phyloP scores from a whole-genome alignment of 2,113 vertebrate species.

The Bufo bufo region DNA sequence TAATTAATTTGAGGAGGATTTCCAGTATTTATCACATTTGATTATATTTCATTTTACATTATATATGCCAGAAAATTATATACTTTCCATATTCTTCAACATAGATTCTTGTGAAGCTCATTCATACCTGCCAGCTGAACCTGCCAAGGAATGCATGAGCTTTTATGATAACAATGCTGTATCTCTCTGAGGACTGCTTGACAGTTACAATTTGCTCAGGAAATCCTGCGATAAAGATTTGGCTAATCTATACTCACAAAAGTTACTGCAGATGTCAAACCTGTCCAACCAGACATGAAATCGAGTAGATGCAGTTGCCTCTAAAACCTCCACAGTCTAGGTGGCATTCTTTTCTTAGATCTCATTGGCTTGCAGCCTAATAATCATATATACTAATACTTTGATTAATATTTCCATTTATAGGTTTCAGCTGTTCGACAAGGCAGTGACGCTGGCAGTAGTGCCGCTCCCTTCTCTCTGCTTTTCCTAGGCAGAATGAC shows the following conservation, averaged over 20 bases:
- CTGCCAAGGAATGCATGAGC: conserved; percentile 56
- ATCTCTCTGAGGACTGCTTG: conserved; percentile 11
- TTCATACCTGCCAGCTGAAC: conserved; percentile 56
- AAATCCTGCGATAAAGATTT: conserved; percentile 57
- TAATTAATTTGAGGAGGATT: too few species aligned
- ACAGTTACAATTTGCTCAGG: conserved; percentile 52
- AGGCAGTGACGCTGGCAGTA: too few species aligned
- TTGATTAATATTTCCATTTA: too few species aligned
- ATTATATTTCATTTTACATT: too few species aligned
- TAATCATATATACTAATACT: too few species aligned
- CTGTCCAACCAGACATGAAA: conserved; percentile 25
- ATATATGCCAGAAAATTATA: conserved; percentile 11
- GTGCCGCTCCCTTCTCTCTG: too few species aligned
- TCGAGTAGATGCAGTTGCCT: not conserved
- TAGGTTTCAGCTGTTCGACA: too few species aligned
- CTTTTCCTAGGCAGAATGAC: too few species aligned
- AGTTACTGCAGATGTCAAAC: conserved; percentile 32
- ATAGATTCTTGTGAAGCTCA: conserved; percentile 44
- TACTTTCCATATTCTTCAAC: conserved; percentile 7
- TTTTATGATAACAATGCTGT: conserved; percentile 43
- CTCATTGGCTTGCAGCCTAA: too few species aligned
- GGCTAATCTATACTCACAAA: conserved; percentile 54
- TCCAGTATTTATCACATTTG: too few species aligned
- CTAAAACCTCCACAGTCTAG: not conserved
- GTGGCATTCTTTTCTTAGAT: not conserved